Evolutionary conservation across 2,888 invertebrate species (phyloP).

Genomic region (Euphydryas editha): DNA sequence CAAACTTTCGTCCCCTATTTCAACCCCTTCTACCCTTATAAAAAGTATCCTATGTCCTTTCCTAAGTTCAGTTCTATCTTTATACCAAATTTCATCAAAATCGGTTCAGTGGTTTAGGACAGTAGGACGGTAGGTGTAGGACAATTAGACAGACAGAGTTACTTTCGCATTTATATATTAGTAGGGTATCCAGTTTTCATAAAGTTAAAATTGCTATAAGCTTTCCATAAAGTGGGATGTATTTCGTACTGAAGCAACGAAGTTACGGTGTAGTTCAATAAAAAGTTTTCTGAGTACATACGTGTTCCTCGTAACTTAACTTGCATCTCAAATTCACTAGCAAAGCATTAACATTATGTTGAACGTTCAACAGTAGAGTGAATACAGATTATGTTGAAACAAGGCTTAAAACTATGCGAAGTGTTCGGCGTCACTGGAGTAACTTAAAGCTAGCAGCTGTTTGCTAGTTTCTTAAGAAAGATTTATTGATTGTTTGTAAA

Average conservation of each 20-base stretch:
- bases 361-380: conserved; percentile 42
- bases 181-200: not conserved
- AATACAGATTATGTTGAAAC: conserved; percentile 51
- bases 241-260: not conserved
- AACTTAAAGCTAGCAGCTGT: conserved; percentile 22
- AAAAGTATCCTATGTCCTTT: no score
- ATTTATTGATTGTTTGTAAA: not conserved
- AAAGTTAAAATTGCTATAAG: not conserved
- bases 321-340: conserved; percentile 36
- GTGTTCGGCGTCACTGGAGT: conserved; percentile 38
- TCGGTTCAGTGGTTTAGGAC: no score
- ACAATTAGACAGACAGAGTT: no score
- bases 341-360: conserved; percentile 50
- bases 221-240: not conserved
- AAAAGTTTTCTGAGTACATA: conserved; percentile 33
- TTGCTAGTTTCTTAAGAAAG: not conserved
- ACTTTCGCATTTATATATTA: no score
- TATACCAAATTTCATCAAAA: no score
- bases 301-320: conserved; percentile 40
- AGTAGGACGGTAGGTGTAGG: no score
- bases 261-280: conserved; percentile 27
- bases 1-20: no score
- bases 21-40: no score
- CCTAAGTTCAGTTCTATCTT: no score
- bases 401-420: conserved; percentile 42